Conservation (phyloP, 2,888 invertebrate genomes). For the Caenorhabditis sp. region DNA sequence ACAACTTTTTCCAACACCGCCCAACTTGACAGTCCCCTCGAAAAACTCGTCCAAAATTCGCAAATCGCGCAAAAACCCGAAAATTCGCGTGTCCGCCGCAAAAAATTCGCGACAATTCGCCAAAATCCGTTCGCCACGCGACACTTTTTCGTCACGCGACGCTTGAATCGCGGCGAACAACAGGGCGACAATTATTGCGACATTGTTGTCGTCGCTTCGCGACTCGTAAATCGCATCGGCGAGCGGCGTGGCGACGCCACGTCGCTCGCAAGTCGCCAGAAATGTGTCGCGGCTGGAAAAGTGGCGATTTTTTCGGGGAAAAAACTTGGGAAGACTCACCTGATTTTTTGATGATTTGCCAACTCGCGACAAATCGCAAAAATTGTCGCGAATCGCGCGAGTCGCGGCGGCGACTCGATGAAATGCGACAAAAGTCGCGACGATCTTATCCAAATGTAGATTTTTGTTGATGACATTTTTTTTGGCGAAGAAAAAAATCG, state of each 20-base stretch:
- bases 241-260: too few species aligned
- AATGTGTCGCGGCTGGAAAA: too few species aligned
- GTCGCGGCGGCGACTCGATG: neutral
- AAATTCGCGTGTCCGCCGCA: too few species aligned
- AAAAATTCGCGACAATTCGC: neutral
- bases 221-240: too few species aligned
- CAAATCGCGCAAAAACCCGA: slow-evolving; percentile 8
- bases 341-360: neutral
- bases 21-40: slow-evolving; percentile 27
- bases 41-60: slow-evolving; percentile 25
- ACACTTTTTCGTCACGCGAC: neutral
- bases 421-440: slow-evolving; percentile 25
- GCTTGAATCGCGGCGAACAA: neutral
- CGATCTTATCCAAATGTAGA: slow-evolving; percentile 36
- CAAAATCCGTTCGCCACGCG: neutral
- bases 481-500: too few species aligned
- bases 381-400: slow-evolving; percentile 3
- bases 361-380: neutral
- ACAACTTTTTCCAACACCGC: slow-evolving; percentile 15
- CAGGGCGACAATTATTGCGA: neutral
- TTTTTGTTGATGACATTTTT: slow-evolving; percentile 4
- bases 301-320: neutral
- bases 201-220: too few species aligned
- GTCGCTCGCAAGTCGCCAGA: too few species aligned
- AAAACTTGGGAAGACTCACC: neutral